Evolutionary conservation across 1,140 invertebrate species (phyloP), one percentile per base, ranked within the genome.

Genomic region (Leptoteleia sp.): DNA sequence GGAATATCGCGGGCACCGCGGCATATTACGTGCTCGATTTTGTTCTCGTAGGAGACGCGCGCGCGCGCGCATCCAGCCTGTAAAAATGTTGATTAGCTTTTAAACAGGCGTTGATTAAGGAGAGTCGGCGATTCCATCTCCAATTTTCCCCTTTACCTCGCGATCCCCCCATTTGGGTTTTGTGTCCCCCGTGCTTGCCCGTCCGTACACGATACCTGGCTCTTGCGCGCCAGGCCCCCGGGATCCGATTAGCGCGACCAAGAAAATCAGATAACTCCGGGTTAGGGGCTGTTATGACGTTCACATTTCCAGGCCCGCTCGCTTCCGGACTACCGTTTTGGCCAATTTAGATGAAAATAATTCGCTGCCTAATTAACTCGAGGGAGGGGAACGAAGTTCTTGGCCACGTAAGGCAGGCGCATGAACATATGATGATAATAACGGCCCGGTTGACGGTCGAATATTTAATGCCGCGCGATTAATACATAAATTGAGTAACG

Each of bases 221-320:
- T 17, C n/a, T n/a, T n/a, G n/a, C n/a, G n/a, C n/a, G n/a, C n/a
- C n/a, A n/a, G 17, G 15, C 11, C 16, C 7, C n/a, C n/a, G n/a
- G 33, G 43, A 62, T 40, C 9, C 25, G 25, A 52, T 52, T 64
- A 42, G 61, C 16, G 25, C 29, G 35, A 11, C 13, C 22, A 12
- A 15, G 47, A 54, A 43, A 54, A 67, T 67, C 62, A 67, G 62
- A 67, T 67, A 67, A 67, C 11, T 45, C n/a, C 7, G 17, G n/a
- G n/a, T 54, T 33, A 27, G 4, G 40, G 48, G 6, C 37, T 45
- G 62, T 67, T 54, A 29, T 54, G 48, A 45, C 29, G 37, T 54
- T 11, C 27, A 35, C n/a, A 35, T 35, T 64, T 64, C 33, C 33
- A 50, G 25, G 25, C 16, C 7, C 12, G 47, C 8, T 35, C 19